Conservation (phyloP, 2,888 invertebrate species). For the Drosophila prolongata region DNA sequence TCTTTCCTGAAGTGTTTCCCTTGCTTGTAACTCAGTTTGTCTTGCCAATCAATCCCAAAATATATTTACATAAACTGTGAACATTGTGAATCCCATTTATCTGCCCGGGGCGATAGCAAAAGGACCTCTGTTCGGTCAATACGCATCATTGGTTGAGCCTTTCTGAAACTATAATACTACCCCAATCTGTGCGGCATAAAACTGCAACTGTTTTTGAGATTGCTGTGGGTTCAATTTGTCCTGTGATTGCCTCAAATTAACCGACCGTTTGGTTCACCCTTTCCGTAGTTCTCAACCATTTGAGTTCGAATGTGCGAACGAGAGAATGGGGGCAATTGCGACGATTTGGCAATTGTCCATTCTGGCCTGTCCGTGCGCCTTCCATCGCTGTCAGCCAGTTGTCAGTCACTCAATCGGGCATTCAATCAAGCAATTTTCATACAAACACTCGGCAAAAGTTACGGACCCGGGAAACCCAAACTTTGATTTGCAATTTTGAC, state of each 20-base stretch:
- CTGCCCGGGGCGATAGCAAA: constrained; percentile 9
- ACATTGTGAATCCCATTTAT: constrained; percentile 41
- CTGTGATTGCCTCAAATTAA: constrained; percentile 76
- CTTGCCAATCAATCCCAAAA: constrained; percentile 24
- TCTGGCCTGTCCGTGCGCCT: constrained; percentile 16
- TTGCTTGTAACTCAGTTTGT: background rate
- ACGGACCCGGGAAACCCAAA: constrained; percentile 49
- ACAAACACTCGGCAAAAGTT: constrained; percentile 53
- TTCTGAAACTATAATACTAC: constrained; percentile 51
- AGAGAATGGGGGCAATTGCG: constrained; percentile 27
- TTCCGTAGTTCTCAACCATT: constrained; percentile 5
- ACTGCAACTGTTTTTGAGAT: constrained; percentile 25
- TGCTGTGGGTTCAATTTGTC: constrained; percentile 61
- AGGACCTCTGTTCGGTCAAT: constrained; percentile 15
- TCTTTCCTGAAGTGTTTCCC: background rate
- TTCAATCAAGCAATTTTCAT: constrained; percentile 69
- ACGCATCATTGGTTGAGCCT: constrained; percentile 62
- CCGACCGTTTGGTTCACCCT: constrained; percentile 53
- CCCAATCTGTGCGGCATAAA: background rate
- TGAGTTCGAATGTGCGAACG: background rate
- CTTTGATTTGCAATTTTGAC: constrained; percentile 75
- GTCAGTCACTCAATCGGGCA: constrained; percentile 67
- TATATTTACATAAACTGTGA: constrained; percentile 17
- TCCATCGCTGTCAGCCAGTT: constrained; percentile 32
- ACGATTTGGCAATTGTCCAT: constrained; percentile 69